A percentile compares a stretch with the other conserved stretches of the same genome.
These are phyloP conservation scores for Hyalella azteca DNA, from an alignment of 2,888 invertebrate species.

Conservation along the genomic window DNA sequence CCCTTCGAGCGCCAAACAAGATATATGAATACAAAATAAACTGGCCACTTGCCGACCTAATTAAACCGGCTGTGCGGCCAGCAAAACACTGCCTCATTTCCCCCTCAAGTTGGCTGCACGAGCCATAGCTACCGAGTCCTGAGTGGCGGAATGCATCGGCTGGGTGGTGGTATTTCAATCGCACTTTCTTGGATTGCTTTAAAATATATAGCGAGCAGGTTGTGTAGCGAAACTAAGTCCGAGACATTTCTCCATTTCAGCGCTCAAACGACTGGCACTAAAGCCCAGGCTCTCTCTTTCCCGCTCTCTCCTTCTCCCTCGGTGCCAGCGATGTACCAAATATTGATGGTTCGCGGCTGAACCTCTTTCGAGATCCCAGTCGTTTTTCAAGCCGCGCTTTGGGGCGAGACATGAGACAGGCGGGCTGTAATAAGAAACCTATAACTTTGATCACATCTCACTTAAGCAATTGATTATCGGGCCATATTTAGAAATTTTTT, in stretches of 20 bases:
- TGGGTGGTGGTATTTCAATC: conserved; percentile 21
- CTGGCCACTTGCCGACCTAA: conserved; percentile 39
- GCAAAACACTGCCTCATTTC: conserved; percentile 29
- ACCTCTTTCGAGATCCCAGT: conserved; percentile 18
- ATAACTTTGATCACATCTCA: no score
- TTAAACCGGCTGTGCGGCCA: conserved; percentile 9
- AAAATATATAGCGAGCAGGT: conserved; percentile 37
- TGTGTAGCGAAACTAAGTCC: conserved; percentile 37
- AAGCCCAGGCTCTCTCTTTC: conserved; percentile 20
- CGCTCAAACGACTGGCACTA: conserved; percentile 36
- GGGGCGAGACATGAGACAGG: no score
- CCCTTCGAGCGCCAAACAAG: conserved; percentile 39
- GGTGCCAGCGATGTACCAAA: not conserved
- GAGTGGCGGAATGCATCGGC: not conserved
- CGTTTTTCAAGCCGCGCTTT: conserved; percentile 35
- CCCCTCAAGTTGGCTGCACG: not conserved
- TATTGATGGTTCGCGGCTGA: conserved; percentile 22
- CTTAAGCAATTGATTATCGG: no score
- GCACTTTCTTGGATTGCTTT: conserved; percentile 36
- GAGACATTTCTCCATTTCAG: conserved; percentile 36
- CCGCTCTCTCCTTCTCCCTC: conserved; percentile 3
- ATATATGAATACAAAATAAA: conserved; percentile 41
- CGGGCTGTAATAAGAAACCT: no score
- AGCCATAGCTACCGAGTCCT: conserved; percentile 12
- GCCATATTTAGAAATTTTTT: no score